These are phyloP conservation scores for Brachypodius melanocephalos DNA, from an alignment of 2,113 vertebrate genomes.

Conservation along the genomic window DNA sequence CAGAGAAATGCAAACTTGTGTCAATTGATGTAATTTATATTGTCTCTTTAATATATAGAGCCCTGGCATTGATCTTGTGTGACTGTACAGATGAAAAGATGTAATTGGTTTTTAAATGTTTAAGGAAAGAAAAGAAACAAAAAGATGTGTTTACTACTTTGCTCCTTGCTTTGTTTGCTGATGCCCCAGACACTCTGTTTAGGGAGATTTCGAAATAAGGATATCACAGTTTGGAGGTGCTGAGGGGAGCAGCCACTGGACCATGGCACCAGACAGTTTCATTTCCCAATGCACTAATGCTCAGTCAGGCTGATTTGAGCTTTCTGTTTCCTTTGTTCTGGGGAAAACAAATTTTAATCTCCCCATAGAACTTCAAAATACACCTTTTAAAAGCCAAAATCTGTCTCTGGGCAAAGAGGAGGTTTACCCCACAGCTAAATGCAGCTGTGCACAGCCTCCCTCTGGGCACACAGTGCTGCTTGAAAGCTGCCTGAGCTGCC, in stretches of 20 bases:
- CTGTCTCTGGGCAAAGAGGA: neutral
- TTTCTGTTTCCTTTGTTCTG: neutral
- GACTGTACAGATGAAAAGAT: slow-evolving; percentile 78
- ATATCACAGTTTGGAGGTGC: slow-evolving; percentile 10
- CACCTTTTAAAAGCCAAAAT: neutral
- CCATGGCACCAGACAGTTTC: neutral
- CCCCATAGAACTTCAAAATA: neutral
- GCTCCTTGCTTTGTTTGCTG: slow-evolving; percentile 53
- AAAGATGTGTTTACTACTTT: slow-evolving; percentile 67
- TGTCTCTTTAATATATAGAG: slow-evolving; percentile 80
- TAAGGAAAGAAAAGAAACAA: slow-evolving; percentile 50
- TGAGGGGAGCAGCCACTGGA: slow-evolving; percentile 11
- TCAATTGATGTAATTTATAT: slow-evolving; percentile 80
- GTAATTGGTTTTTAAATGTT: slow-evolving; percentile 76
- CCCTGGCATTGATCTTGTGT: slow-evolving; percentile 75
- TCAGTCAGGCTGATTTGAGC: neutral
- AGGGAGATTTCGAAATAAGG: slow-evolving; percentile 68
- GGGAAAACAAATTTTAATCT: neutral
- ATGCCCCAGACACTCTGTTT: slow-evolving; percentile 51
- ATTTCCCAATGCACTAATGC: neutral
- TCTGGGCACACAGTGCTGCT: neutral
- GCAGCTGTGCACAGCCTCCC: neutral
- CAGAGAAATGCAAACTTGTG: slow-evolving; percentile 69
- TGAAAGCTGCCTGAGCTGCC: neutral
- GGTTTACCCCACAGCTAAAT: neutral